A percentile compares a stretch with the other conserved stretches of the same genome.
These are phyloP conservation scores for Zaprionus bogoriensis DNA, from an alignment of 2,888 invertebrate species.

Conservation along the genomic window DNA sequence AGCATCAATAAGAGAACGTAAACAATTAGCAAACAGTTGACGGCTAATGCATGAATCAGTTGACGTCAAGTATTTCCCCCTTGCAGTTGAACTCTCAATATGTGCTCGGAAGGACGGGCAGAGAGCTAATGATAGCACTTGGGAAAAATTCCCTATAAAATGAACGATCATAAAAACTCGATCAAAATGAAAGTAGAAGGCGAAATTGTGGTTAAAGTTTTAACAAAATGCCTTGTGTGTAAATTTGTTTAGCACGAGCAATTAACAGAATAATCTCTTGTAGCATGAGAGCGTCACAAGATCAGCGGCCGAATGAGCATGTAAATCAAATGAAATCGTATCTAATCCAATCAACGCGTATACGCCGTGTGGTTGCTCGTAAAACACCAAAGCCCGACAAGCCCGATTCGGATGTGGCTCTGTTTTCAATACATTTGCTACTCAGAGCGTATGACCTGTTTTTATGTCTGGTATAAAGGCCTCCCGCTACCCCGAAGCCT, in stretches of 20 bases:
- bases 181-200: constrained; percentile 8
- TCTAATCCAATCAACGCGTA: constrained; percentile 57
- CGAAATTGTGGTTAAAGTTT: neutral
- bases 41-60: constrained; percentile 27
- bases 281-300: constrained; percentile 45
- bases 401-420: constrained; percentile 14
- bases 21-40: constrained; percentile 15
- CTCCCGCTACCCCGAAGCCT: neutral
- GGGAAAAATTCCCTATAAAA: neutral
- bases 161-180: neutral
- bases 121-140: neutral
- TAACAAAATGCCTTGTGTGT: neutral
- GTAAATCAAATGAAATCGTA: constrained; percentile 74
- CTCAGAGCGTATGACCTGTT: constrained; percentile 54
- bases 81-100: neutral
- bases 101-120: constrained; percentile 1
- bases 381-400: constrained; percentile 46
- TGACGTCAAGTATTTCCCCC: constrained; percentile 21
- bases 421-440: constrained; percentile 17
- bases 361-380: constrained; percentile 51
- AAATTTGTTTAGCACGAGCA: constrained; percentile 24
- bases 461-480: neutral
- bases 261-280: constrained; percentile 37
- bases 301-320: constrained; percentile 47
- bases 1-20: neutral